A percentile compares a stretch with the other conserved stretches of the same genome.
These are phyloP conservation scores for Lepidurus apus DNA, from an alignment of 1,140 invertebrate species.

Conservation along the genomic window DNA sequence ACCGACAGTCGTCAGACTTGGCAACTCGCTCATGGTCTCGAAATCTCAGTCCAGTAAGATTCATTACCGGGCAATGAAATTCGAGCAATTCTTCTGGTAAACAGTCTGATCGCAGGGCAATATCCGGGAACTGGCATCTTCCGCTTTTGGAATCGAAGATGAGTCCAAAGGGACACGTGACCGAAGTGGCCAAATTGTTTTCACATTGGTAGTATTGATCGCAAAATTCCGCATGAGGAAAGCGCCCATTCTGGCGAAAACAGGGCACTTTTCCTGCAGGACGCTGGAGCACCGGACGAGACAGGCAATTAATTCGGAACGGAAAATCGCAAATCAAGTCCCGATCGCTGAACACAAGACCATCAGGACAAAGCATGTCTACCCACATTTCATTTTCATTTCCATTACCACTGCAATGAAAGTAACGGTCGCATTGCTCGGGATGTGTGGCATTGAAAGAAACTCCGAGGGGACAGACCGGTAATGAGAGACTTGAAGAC, in stretches of 20 bases:
- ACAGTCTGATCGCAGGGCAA: conserved; percentile 26
- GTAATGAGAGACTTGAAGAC: conserved; percentile 7
- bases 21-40: conserved; percentile 11
- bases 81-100: conserved; percentile 7
- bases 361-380: conserved; percentile 24
- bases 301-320: conserved; percentile 19
- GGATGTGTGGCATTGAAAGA: conserved; percentile 17
- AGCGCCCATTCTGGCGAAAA: conserved; percentile 13
- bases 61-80: conserved; percentile 26
- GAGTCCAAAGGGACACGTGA: conserved; percentile 46
- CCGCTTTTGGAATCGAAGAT: conserved; percentile 43
- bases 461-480: neutral
- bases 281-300: conserved; percentile 18
- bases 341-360: conserved; percentile 23
- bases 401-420: neutral
- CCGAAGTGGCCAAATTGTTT: neutral
- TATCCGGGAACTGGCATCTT: conserved; percentile 36
- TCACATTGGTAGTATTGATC: conserved; percentile 22
- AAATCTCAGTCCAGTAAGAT: conserved; percentile 10
- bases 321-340: conserved; percentile 20
- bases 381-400: neutral
- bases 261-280: conserved; percentile 12
- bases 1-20: conserved; percentile 16
- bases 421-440: conserved; percentile 17
- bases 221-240: conserved; percentile 9